Percentiles rank a stretch among this genome's conserved stretches.
These are phyloP conservation scores for Acleris cristana DNA, from an alignment of 2,888 invertebrate species.

Conservation along the genomic window DNA sequence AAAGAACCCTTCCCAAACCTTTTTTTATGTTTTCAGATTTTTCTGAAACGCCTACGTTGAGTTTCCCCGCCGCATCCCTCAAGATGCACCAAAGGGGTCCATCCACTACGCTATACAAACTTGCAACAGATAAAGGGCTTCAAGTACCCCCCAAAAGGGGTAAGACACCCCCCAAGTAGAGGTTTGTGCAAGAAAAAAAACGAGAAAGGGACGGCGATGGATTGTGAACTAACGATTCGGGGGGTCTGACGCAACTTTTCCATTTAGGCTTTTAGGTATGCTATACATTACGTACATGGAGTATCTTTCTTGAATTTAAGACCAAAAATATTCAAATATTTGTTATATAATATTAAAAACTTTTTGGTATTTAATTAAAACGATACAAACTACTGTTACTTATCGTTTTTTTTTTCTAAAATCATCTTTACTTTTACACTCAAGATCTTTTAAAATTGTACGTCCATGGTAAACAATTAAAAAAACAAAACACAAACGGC, in stretches of 20 bases:
- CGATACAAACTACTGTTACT: too few species aligned
- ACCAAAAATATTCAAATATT: neutral
- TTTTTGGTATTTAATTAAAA: too few species aligned
- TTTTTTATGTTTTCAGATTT: neutral
- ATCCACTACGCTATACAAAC: constrained; percentile 82
- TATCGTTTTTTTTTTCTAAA: too few species aligned
- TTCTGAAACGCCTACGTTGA: constrained; percentile 45
- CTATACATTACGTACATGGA: too few species aligned
- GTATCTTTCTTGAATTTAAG: neutral
- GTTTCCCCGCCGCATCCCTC: constrained; percentile 66
- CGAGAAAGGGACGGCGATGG: constrained; percentile 59
- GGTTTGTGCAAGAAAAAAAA: constrained; percentile 79
- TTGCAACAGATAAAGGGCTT: constrained; percentile 80
- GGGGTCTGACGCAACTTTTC: constrained; percentile 11
- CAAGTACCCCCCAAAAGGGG: constrained; percentile 82
- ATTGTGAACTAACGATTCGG: constrained; percentile 51
- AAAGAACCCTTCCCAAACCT: neutral
- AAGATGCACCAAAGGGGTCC: constrained; percentile 81
- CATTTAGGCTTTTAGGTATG: neutral
- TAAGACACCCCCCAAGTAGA: constrained; percentile 79
- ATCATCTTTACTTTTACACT: too few species aligned
- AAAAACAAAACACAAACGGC: constrained; percentile 17
- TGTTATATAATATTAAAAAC: too few species aligned
- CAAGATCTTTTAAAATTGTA: neutral
- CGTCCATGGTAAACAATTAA: neutral